Conservation (phyloP, 2,113 vertebrate species). For the Sterrhoptilus dennistouni region DNA sequence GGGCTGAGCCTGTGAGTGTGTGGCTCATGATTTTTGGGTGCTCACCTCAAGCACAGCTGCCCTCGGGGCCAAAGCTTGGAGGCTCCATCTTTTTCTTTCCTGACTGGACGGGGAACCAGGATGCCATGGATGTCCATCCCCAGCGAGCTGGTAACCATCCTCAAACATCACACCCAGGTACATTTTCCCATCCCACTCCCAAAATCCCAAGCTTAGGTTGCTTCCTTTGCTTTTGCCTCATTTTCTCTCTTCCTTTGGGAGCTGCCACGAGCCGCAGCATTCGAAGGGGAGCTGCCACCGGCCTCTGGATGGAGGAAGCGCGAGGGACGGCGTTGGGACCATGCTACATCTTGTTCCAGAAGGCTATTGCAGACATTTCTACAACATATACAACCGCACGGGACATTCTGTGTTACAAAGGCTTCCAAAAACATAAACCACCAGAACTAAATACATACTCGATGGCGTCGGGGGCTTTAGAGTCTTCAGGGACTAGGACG, state of each 20-base stretch:
- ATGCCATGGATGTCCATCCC: not conserved
- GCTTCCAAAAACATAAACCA: slow-evolving; percentile 83
- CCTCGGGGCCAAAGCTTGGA: not conserved
- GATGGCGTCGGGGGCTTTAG: slow-evolving; percentile 78
- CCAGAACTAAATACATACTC: slow-evolving; percentile 85
- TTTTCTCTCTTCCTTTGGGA: not conserved
- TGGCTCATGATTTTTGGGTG: not conserved
- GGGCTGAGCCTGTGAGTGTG: fast-evolving
- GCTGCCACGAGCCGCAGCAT: fast-evolving
- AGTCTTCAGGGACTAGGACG: slow-evolving; percentile 92
- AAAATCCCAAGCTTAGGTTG: not conserved
- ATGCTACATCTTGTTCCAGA: slow-evolving; percentile 81
- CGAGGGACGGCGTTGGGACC: slow-evolving; percentile 72
- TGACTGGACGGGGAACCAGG: fast-evolving
- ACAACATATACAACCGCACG: slow-evolving; percentile 86
- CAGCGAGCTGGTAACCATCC: not conserved
- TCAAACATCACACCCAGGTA: not conserved
- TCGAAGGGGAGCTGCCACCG: slow-evolving; percentile 60
- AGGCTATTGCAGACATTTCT: slow-evolving; percentile 89
- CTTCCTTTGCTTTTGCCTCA: not conserved
- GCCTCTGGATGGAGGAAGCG: slow-evolving; percentile 70
- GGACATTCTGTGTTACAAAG: slow-evolving; percentile 83
- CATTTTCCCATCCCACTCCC: slow-evolving; percentile 69
- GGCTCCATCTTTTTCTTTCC: not conserved
- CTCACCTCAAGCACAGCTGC: not conserved